Evolutionary conservation across 2,797 vertebrate species (phyloP).

Genomic region (Silurus aristotelis): DNA sequence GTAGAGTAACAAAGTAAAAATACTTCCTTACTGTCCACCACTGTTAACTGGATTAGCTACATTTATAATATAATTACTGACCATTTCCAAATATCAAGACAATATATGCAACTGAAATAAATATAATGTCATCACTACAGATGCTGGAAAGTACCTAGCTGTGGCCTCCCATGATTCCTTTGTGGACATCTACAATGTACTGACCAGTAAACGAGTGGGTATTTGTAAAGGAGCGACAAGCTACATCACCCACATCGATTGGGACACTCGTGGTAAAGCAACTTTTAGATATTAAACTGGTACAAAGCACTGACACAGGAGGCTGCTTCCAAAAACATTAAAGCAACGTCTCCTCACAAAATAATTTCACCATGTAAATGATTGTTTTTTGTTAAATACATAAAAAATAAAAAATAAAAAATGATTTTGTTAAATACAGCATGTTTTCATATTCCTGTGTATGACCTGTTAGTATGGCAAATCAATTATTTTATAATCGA

Average conservation of each 20-base stretch:
- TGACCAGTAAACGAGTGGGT: slow-evolving; percentile 94
- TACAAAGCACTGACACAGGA: not conserved
- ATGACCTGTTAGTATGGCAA: not conserved
- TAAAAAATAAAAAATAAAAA: too few species aligned
- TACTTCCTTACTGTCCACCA: too few species aligned
- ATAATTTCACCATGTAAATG: not conserved
- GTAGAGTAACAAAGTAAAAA: too few species aligned
- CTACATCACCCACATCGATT: slow-evolving; percentile 94
- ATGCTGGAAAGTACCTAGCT: slow-evolving; percentile 91
- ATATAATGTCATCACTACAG: slow-evolving; percentile 64
- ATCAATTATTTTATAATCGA: not conserved
- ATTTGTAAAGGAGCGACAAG: slow-evolving; percentile 94
- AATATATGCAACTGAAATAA: not conserved
- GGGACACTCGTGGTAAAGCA: slow-evolving; percentile 88
- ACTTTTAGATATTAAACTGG: not conserved
- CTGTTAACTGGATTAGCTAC: not conserved
- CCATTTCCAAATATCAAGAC: not conserved
- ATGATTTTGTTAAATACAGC: not conserved
- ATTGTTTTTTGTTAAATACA: not conserved
- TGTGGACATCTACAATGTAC: slow-evolving; percentile 96
- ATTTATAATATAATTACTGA: not conserved
- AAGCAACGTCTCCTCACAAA: not conserved
- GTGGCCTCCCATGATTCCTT: slow-evolving; percentile 96
- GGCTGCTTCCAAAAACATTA: not conserved
- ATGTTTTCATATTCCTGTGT: not conserved